phyloP scores from a whole-genome alignment of 1,140 invertebrate species.

The Trypoxylus dichotomus region DNA sequence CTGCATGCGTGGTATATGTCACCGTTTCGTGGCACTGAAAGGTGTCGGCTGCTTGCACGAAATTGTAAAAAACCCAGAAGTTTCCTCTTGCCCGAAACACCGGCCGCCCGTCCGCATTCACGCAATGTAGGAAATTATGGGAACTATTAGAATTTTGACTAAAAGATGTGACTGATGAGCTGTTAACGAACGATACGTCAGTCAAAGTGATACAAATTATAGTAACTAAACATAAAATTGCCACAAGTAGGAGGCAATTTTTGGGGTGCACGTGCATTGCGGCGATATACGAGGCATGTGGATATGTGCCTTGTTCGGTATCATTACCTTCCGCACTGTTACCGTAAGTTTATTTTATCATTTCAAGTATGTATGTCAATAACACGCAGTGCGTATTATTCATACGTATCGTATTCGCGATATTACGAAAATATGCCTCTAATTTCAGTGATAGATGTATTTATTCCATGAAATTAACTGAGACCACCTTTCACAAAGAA shows the following conservation, averaged over 20 bases:
- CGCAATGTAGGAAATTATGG: not conserved
- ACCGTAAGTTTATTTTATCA: not conserved
- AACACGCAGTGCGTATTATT: not conserved
- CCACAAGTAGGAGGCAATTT: not conserved
- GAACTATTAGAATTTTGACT: not conserved
- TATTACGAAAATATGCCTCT: not conserved
- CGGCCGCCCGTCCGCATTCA: not conserved
- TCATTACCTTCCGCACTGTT: not conserved
- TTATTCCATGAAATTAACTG: not conserved
- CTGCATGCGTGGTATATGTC: conserved; percentile 65
- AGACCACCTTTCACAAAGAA: not conserved
- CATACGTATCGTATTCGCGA: not conserved
- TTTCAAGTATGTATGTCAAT: not conserved
- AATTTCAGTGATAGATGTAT: not conserved
- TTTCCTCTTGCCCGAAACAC: conserved; percentile 61
- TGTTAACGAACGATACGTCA: not conserved
- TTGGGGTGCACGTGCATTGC: not conserved
- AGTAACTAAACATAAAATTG: not conserved
- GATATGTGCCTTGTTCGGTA: not conserved
- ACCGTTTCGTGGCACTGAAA: conserved; percentile 64
- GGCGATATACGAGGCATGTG: not conserved
- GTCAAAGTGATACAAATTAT: not conserved
- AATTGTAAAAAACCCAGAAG: conserved; percentile 85
- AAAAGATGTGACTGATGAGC: not conserved
- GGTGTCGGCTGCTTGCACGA: conserved; percentile 61